phyloP scores from a whole-genome alignment of 2,797 vertebrate genomes.

The Aeoliscus strigatus region DNA sequence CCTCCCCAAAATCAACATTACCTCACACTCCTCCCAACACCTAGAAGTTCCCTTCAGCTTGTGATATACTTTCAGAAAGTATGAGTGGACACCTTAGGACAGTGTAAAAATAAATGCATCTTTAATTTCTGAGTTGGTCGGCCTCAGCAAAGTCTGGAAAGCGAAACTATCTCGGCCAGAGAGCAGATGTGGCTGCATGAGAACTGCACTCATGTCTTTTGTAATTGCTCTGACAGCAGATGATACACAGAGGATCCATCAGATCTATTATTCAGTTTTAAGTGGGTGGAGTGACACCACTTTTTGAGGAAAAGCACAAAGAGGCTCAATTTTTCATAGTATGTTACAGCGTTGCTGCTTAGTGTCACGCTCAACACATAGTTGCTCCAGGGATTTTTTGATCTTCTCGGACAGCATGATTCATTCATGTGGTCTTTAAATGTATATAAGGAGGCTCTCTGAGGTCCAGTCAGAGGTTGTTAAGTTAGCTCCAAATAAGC shows the following conservation, averaged over 20 bases:
- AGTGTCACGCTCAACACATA: slow-evolving; percentile 16
- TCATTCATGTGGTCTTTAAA: slow-evolving; percentile 13
- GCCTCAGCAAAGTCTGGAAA: slow-evolving; percentile 6
- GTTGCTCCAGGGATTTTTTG: slow-evolving; percentile 28
- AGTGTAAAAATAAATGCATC: slow-evolving; percentile 3
- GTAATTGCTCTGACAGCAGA: slow-evolving; percentile 43
- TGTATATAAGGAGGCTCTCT: not conserved
- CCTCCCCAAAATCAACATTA: slow-evolving; percentile 23
- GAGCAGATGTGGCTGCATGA: slow-evolving; percentile 8
- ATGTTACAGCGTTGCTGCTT: slow-evolving; percentile 17
- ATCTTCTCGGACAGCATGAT: slow-evolving; percentile 4
- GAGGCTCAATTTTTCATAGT: slow-evolving; percentile 43
- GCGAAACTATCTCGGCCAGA: not conserved
- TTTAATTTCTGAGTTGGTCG: slow-evolving; percentile 13
- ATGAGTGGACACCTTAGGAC: not conserved
- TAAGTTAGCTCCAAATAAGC: slow-evolving; percentile 2
- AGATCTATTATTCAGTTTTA: slow-evolving; percentile 58
- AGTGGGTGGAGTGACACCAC: slow-evolving; percentile 48
- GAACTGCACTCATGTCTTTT: slow-evolving; percentile 28
- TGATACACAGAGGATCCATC: slow-evolving; percentile 41
- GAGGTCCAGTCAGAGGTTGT: not conserved
- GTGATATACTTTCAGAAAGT: not conserved
- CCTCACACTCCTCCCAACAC: too few species aligned
- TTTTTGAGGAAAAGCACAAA: slow-evolving; percentile 46
- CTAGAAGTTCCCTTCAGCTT: slow-evolving; percentile 2